Evolutionary conservation across 2,113 vertebrate genomes (phyloP).

Genomic region (Cinclus mexicanus): DNA sequence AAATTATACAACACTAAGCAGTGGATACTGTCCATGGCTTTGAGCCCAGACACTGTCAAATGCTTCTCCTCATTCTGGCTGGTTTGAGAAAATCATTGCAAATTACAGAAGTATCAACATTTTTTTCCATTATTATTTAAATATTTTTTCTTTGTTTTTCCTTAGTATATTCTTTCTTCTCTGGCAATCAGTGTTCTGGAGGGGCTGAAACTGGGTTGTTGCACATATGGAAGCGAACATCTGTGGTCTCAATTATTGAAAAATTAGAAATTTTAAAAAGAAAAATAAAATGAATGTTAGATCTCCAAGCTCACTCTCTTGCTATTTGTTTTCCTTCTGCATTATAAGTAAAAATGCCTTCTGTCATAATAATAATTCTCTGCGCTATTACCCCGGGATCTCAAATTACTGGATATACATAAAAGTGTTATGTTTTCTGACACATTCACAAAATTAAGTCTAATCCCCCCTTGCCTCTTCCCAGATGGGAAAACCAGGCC

Average conservation of each 20-base stretch:
- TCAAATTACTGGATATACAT: conserved; percentile 28
- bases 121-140: conserved; percentile 43
- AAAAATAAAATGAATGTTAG: conserved; percentile 18
- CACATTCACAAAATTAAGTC: background rate
- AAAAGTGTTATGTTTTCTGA: conserved; percentile 22
- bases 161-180: conserved; percentile 22
- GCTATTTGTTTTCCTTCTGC: conserved; percentile 31
- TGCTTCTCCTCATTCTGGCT: conserved; percentile 57
- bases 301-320: background rate
- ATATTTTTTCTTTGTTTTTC: conserved; percentile 59
- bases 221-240: conserved; percentile 33
- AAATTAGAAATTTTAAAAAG: conserved; percentile 56
- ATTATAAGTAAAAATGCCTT: conserved; percentile 32
- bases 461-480: background rate
- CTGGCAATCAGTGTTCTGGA: conserved; percentile 1
- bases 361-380: conserved; percentile 19
- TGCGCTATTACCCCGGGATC: background rate
- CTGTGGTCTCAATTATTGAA: conserved; percentile 41
- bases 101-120: conserved; percentile 69
- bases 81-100: conserved; percentile 61
- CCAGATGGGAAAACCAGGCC: background rate
- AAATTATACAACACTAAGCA: conserved; percentile 73
- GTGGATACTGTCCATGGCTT: conserved; percentile 71
- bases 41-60: conserved; percentile 75
- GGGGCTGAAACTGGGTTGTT: conserved; percentile 4